Evolutionary conservation across 2,113 vertebrate genomes (phyloP).

Genomic region (Rhea americana): DNA sequence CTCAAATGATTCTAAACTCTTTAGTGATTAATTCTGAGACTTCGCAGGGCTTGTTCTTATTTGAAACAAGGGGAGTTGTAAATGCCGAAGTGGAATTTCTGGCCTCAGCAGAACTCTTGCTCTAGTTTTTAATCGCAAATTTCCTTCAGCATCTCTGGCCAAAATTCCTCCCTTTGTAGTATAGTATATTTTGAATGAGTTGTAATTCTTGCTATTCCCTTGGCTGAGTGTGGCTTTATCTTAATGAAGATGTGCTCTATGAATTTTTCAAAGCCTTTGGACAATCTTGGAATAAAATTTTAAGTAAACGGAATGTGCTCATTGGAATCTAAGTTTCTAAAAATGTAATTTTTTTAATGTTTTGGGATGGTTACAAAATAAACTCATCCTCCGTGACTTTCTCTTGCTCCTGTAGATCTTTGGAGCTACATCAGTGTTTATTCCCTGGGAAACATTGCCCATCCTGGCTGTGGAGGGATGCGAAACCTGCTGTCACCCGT

Average conservation of each 20-base stretch:
- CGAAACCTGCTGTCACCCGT: rapidly evolving
- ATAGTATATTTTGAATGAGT: not conserved
- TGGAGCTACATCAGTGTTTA: not conserved
- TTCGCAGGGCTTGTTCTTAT: not conserved
- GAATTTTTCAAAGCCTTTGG: not conserved
- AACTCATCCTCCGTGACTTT: not conserved
- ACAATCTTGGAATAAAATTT: not conserved
- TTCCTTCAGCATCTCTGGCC: not conserved
- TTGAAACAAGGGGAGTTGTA: not conserved
- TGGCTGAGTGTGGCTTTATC: not conserved
- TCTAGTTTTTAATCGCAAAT: not conserved
- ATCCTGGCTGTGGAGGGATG: not conserved
- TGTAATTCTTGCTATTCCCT: constrained; percentile 24
- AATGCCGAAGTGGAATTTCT: rapidly evolving
- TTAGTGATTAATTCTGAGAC: constrained; percentile 8
- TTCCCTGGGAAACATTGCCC: not conserved
- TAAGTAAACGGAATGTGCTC: not conserved
- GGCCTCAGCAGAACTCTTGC: rapidly evolving
- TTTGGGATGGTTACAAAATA: not conserved
- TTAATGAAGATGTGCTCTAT: not conserved
- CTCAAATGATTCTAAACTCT: not conserved
- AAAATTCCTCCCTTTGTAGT: constrained; percentile 32
- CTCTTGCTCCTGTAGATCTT: not conserved
- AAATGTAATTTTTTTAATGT: not conserved
- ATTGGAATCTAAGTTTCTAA: not conserved